Base-by-base conservation (phyloP, 2,113 vertebrate genomes). In the Urocitellus parryii region DNA sequence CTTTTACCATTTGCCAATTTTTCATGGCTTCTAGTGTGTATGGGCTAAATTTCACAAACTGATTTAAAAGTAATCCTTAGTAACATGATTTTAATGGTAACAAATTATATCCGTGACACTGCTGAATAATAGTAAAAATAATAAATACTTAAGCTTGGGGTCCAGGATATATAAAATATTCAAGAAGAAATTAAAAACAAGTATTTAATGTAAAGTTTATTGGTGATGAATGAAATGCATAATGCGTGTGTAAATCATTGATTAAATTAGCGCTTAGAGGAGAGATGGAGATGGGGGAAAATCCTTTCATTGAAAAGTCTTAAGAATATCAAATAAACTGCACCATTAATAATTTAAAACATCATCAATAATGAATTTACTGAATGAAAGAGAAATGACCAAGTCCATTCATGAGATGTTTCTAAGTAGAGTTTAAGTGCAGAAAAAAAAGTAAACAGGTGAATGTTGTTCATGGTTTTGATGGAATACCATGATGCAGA, bases 11-110 rank as follows among this genome's bases (percentile, higher is more conserved):
- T 95, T 96, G 58, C 90, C 97, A 58, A 72, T 95, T 93, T 95
- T 95, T 83, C 73, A 87, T 93, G 68, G 89, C 95, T 98, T 86
- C 77, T 93, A 73, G 13, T 63, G 10, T n/a, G 8, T 27, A 94
- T 82, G 95, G 93, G 39, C 29, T 94, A 97, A 92, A 95, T 97
- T 98, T 97, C 91, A 97, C 56, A 94, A 97, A 82, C 58, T 72
- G 74, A 95, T 96, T 95, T 95, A 97, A 97, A 97, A 98, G 79
- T 97, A 97, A 97, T 97, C 86, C 51, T 87, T 89, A 97, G 45
- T 94, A 97, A 97, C 72, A 97, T 25, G 84, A 96, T 98, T 96
- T 97, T 98, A 98, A 97, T 98, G 27, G 78, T 88, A 97, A 97
- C 56, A 97, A 97, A 98, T 97, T 97, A 63, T 68, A 85, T 85